A percentile compares a stretch with the other conserved stretches of the same genome.
Evolutionary conservation across 1,140 invertebrate species (phyloP).

Genomic region (Drosophila rhopaloa): DNA sequence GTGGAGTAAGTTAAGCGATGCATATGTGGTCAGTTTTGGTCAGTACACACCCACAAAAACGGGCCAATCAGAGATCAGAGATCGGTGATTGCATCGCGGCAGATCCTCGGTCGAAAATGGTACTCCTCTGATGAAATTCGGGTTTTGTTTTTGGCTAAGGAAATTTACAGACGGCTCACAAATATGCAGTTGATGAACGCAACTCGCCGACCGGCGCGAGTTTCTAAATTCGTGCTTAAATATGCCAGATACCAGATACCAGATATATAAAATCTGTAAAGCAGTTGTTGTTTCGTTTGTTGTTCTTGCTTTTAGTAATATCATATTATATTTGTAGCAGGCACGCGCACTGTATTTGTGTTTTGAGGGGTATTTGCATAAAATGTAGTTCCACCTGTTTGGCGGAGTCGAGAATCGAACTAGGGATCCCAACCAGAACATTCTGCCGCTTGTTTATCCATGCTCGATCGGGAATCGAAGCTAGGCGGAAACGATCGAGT

Average conservation of each 20-base stretch:
- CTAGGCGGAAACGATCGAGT: conserved; percentile 37
- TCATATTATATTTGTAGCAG: conserved; percentile 35
- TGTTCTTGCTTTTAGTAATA: conserved; percentile 29
- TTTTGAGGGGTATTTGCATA: conserved; percentile 68
- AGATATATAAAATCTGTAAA: conserved; percentile 40
- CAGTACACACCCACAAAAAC: conserved; percentile 39
- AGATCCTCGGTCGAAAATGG: too few relatives aligned
- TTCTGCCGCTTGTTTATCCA: conserved; percentile 10
- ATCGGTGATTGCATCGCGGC: too few relatives aligned
- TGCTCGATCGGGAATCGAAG: conserved; percentile 11
- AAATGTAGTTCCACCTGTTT: conserved; percentile 81
- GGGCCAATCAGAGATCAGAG: conserved; percentile 26
- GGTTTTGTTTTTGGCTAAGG: conserved; percentile 12
- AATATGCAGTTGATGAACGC: conserved; percentile 12
- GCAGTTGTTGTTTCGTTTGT: conserved; percentile 49
- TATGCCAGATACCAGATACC: conserved; percentile 26
- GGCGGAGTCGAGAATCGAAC: conserved; percentile 22
- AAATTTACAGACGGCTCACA: conserved; percentile 14
- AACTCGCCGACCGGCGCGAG: conserved; percentile 8
- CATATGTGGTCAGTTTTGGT: background rate
- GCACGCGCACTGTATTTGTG: conserved; percentile 47
- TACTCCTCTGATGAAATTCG: background rate
- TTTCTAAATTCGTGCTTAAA: conserved; percentile 33
- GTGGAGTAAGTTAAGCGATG: conserved; percentile 4
- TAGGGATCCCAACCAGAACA: conserved; percentile 15